These are phyloP conservation scores for Pica pica DNA, from an alignment of 2,113 vertebrate genomes.

Conservation along the genomic window DNA sequence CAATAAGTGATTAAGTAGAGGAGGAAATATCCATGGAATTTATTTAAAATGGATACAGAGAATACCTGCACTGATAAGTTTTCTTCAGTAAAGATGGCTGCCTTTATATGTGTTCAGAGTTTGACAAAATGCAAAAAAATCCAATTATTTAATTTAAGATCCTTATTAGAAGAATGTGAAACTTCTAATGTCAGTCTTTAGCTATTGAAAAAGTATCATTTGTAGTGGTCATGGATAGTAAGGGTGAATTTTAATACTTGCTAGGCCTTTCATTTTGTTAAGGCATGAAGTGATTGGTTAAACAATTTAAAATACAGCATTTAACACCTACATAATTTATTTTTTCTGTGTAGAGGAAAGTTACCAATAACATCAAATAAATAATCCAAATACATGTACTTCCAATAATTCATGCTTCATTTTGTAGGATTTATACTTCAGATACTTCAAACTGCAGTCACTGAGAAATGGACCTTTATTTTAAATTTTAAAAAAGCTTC, in stretches of 20 bases:
- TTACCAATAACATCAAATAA: neutral
- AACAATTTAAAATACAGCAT: neutral
- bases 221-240: neutral
- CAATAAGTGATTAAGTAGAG: neutral
- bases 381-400: neutral
- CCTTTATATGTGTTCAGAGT: neutral
- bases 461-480: neutral
- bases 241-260: neutral
- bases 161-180: neutral
- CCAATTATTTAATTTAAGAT: neutral
- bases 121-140: neutral
- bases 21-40: neutral
- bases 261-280: neutral
- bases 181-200: neutral
- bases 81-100: neutral
- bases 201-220: neutral
- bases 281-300: neutral
- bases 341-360: neutral
- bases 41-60: neutral
- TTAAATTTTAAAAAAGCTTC: neutral
- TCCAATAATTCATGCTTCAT: neutral
- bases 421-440: neutral
- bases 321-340: neutral
- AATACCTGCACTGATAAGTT: neutral
- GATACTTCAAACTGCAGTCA: neutral